Percentiles rank a stretch among this genome's conserved stretches.
These are phyloP conservation scores for Ascidia mentula DNA, from an alignment of 23 tunicate genomes.

Conservation along the genomic window DNA sequence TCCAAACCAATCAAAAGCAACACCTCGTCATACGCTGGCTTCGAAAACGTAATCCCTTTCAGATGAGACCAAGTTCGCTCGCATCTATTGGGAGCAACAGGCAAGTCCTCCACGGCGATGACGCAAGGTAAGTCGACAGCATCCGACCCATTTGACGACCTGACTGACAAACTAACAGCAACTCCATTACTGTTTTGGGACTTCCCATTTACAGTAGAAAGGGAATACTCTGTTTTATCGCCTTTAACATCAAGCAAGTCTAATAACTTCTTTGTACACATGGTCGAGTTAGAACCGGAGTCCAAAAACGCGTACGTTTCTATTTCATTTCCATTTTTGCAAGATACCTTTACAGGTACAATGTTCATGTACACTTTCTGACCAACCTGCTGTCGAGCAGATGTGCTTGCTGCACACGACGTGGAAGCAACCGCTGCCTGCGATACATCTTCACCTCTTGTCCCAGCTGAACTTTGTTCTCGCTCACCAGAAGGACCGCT, in stretches of 20 bases:
- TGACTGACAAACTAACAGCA: background rate
- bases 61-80: background rate
- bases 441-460: too few relatives aligned
- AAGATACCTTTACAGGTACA: background rate
- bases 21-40: background rate
- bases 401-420: too few relatives aligned
- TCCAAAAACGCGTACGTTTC: background rate
- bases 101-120: background rate
- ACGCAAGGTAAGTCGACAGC: background rate
- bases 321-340: background rate
- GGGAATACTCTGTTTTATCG: background rate
- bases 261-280: background rate
- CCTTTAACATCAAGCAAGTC: background rate
- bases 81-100: background rate
- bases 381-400: too few relatives aligned
- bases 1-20: slow-evolving; percentile 12
- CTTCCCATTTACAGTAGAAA: background rate
- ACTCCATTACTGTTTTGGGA: background rate
- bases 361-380: background rate
- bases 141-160: background rate
- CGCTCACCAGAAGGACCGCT: too few relatives aligned
- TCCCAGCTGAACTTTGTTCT: too few relatives aligned
- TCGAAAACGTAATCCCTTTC: background rate
- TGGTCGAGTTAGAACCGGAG: background rate
- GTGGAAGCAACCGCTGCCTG: too few relatives aligned